Evolutionary conservation across 2,888 invertebrate genomes (phyloP).

Genomic region (Phasia obesa): DNA sequence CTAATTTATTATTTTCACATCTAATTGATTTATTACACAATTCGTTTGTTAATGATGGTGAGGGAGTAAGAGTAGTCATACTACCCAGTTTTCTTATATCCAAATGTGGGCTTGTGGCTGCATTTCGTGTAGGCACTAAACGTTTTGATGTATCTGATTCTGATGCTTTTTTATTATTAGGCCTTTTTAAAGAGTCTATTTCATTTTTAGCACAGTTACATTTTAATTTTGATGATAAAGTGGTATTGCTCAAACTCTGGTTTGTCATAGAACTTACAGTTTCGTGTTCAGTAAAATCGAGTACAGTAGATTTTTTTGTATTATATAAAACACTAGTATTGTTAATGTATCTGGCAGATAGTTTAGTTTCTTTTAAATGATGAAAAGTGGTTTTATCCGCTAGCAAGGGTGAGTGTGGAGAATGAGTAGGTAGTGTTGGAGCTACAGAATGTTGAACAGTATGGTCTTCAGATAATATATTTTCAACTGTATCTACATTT

Average conservation of each 20-base stretch:
- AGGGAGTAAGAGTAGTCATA: constrained; percentile 53
- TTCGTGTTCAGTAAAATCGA: constrained; percentile 16
- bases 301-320: not conserved
- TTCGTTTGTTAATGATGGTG: constrained; percentile 18
- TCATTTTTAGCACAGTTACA: constrained; percentile 67
- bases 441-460: constrained; percentile 71
- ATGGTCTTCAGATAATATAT: not conserved
- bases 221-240: constrained; percentile 59
- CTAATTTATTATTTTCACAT: constrained; percentile 66
- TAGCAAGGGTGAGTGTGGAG: constrained; percentile 77
- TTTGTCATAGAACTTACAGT: constrained; percentile 45
- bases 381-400: constrained; percentile 67
- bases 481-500: not conserved
- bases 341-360: constrained; percentile 77
- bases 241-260: constrained; percentile 42
- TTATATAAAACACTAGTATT: constrained; percentile 66
- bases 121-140: constrained; percentile 81
- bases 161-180: constrained; percentile 1
- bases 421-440: constrained; percentile 76
- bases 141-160: constrained; percentile 60
- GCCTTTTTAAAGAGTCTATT: not conserved
- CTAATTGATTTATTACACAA: not conserved
- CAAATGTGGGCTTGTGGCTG: constrained; percentile 79
- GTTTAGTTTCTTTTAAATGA: constrained; percentile 73
- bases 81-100: constrained; percentile 81